phyloP scores from a whole-genome alignment of 2,888 invertebrate species.

The Tachina grossa region DNA sequence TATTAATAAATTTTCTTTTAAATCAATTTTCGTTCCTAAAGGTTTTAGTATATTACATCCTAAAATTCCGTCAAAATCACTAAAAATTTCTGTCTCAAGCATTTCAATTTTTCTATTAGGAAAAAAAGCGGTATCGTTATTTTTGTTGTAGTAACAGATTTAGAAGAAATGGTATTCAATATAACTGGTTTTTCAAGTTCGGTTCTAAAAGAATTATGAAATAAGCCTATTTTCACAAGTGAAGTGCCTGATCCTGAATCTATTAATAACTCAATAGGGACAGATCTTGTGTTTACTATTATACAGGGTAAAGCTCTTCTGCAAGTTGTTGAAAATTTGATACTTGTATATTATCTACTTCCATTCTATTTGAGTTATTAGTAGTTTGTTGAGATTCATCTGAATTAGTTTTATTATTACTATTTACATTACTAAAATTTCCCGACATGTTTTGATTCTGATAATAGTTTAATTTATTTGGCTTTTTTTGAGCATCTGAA shows the following conservation, averaged over 20 bases:
- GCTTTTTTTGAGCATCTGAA: too few relatives aligned
- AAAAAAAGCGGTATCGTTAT: constrained; percentile 29
- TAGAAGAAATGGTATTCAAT: constrained; percentile 35
- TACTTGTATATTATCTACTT: too few relatives aligned
- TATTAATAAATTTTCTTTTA: constrained; percentile 8
- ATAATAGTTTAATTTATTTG: too few relatives aligned
- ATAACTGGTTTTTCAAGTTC: background rate
- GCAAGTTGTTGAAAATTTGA: too few relatives aligned
- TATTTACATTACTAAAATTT: too few relatives aligned
- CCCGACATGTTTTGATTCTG: too few relatives aligned
- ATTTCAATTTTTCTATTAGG: constrained; percentile 51
- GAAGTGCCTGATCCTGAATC: constrained; percentile 23
- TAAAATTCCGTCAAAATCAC: background rate
- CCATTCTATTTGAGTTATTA: too few relatives aligned
- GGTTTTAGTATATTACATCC: background rate
- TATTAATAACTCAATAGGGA: background rate
- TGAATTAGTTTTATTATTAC: too few relatives aligned
- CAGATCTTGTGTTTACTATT: background rate
- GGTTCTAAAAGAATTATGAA: constrained; percentile 26
- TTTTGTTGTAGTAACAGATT: constrained; percentile 13
- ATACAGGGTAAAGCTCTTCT: background rate
- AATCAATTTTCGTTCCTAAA: too few relatives aligned
- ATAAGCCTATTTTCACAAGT: constrained; percentile 29
- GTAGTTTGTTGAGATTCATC: too few relatives aligned
- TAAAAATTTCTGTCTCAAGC: background rate